Evolutionary conservation across 2,797 vertebrate species (phyloP), one percentile per base, ranked within the genome.

Genomic region (Typhlichthys subterraneus): DNA sequence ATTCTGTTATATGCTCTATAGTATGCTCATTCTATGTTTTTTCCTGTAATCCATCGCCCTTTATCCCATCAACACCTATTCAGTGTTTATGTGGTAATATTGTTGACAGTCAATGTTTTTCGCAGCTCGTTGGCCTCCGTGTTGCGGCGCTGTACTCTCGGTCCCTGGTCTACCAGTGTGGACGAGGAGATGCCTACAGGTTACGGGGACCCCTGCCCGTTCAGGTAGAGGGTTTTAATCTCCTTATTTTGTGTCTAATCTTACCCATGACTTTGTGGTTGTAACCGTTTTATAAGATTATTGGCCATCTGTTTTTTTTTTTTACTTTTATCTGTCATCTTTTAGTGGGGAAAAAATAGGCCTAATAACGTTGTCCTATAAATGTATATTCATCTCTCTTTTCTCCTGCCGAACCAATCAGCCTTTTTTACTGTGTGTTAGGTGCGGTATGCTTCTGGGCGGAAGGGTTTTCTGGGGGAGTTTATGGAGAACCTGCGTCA

Each of bases 401-500:
- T 29, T 29, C 23, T 29, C 23, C 23, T 29, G 11, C 45, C 15
- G 7, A 15, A 38, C 12, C 7, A 9, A 31, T 14, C 8, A 54
- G 4, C 46, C 12, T 19, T 4, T 8, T 14, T 19, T 48, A 69
- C 54, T 15, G 52, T 19, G 68, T 5, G 31, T 38, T n/a, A 92
- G 90, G 84, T 89, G n/a, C 90, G 89, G 53, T 82, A 82, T 75
- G 47, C 85, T 5, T 92, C 91, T 0, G 85, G 90, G 11, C 94
- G 93, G 65, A 96, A 95, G 69, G 92, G 94, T 9, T 99, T 98
- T 62, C 88, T 97, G 2, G 95, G 94, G 0, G 95, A 95, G n/a
- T 94, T 96, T 45, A 81, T 98, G 63, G 95, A 97, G 65, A 95
- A 91, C 64, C 89, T 97, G 69, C 96, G 95, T 14, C 96, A 97